Evolutionary conservation across 2,888 invertebrate species (phyloP).

Genomic region (Zeuzera pyrina): DNA sequence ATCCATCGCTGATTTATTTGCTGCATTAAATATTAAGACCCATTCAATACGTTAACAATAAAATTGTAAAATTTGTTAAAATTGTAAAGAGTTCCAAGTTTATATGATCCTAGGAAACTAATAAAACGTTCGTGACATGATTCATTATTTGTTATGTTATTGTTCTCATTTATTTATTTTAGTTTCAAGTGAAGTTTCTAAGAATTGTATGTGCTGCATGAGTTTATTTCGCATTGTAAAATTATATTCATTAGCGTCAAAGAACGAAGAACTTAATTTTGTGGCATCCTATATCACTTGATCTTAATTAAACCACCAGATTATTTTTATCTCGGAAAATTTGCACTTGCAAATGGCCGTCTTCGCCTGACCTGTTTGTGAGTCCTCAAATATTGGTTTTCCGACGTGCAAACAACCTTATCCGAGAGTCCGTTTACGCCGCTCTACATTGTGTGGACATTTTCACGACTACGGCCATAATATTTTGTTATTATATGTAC

Average conservation of each 20-base stretch:
- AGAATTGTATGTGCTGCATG: neutral
- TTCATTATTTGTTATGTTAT: constrained; percentile 15
- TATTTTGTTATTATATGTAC: no score
- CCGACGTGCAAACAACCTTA: constrained; percentile 54
- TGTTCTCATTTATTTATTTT: neutral
- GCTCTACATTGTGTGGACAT: constrained; percentile 43
- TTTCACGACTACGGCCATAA: no score
- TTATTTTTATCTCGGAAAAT: constrained; percentile 61
- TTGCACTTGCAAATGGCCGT: constrained; percentile 65
- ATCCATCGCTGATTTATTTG: no score
- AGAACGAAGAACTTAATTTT: neutral
- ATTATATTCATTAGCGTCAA: neutral
- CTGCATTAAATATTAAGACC: no score
- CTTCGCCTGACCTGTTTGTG: constrained; percentile 58
- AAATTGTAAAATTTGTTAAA: no score
- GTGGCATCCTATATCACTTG: constrained; percentile 37
- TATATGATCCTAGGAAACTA: constrained; percentile 8
- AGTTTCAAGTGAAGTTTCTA: neutral
- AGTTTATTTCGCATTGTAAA: neutral
- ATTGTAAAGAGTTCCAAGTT: no score
- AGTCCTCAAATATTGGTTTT: constrained; percentile 59
- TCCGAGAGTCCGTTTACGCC: constrained; percentile 52
- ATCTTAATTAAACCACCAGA: constrained; percentile 48
- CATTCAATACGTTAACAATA: no score
- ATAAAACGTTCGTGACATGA: constrained; percentile 18